Evolutionary conservation across 1,140 invertebrate species (phyloP).

Genomic region (Ooceraea biroi): DNA sequence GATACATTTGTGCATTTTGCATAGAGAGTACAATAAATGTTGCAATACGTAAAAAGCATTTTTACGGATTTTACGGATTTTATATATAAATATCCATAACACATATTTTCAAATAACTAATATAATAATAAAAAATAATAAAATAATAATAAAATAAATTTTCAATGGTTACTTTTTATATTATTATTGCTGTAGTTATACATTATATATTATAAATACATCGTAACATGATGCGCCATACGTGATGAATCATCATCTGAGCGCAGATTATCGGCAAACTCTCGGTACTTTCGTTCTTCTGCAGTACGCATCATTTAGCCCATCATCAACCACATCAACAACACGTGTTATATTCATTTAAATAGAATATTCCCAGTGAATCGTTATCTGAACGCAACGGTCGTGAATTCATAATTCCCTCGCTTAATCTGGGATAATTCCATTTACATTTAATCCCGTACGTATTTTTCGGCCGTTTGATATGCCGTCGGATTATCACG

Average conservation of each 20-base stretch:
- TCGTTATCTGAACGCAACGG: background rate
- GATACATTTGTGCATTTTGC: no score
- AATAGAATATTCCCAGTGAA: constrained; percentile 7
- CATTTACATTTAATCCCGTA: constrained; percentile 9
- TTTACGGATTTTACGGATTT: no score
- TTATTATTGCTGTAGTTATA: no score
- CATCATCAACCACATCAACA: background rate
- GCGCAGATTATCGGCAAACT: constrained; percentile 16
- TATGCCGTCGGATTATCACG: constrained; percentile 1
- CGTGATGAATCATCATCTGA: background rate
- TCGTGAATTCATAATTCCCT: constrained; percentile 36
- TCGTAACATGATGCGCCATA: background rate
- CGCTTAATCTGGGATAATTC: constrained; percentile 34
- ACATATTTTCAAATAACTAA: no score
- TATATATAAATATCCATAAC: no score
- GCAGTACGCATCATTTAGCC: background rate
- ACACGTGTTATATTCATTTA: background rate
- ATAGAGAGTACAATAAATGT: no score
- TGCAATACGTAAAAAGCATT: no score
- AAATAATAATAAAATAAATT: no score
- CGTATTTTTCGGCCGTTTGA: constrained; percentile 20
- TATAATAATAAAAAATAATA: no score
- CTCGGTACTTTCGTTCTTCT: background rate
- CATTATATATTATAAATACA: background rate
- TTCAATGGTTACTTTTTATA: no score